Percentiles rank a stretch among this genome's conserved stretches.
Conservation (phyloP, 1,140 invertebrate species). For the Brachionus paranguensis region DNA sequence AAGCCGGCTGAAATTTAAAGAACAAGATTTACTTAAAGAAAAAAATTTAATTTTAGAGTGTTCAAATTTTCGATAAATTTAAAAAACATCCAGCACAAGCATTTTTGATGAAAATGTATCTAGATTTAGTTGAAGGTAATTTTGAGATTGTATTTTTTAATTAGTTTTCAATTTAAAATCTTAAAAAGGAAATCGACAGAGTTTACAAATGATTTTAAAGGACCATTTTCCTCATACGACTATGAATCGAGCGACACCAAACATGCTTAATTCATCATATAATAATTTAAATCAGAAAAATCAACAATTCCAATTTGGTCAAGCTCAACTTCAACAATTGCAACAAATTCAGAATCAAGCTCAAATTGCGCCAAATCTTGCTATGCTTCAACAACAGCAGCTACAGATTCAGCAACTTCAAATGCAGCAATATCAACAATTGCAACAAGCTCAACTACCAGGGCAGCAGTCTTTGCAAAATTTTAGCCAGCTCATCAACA, state of each 20-base stretch:
- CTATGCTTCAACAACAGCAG: conserved; percentile 4
- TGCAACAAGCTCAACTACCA: background rate
- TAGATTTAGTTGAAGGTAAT: conserved; percentile 54
- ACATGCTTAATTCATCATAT: background rate
- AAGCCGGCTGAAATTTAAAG: conserved; percentile 42
- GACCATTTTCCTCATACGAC: conserved; percentile 35
- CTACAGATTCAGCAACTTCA: background rate
- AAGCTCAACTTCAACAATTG: conserved; percentile 7
- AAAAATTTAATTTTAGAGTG: conserved; percentile 55
- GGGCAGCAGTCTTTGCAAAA: conserved; percentile 17
- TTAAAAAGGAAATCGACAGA: conserved; percentile 18
- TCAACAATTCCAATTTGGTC: background rate
- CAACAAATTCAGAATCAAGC: background rate
- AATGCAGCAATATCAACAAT: background rate
- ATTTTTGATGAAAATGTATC: conserved; percentile 52
- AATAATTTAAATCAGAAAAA: background rate
- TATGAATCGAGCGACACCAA: conserved; percentile 19
- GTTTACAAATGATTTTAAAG: conserved; percentile 37
- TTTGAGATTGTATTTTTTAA: background rate
- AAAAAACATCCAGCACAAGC: conserved; percentile 51
- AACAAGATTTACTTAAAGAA: background rate
- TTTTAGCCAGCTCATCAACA: background rate
- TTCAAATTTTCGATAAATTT: conserved; percentile 54
- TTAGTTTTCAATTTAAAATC: background rate
- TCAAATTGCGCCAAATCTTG: background rate